Evolutionary conservation across 2,797 vertebrate genomes (phyloP).

Genomic region (Psittacula derbiana): DNA sequence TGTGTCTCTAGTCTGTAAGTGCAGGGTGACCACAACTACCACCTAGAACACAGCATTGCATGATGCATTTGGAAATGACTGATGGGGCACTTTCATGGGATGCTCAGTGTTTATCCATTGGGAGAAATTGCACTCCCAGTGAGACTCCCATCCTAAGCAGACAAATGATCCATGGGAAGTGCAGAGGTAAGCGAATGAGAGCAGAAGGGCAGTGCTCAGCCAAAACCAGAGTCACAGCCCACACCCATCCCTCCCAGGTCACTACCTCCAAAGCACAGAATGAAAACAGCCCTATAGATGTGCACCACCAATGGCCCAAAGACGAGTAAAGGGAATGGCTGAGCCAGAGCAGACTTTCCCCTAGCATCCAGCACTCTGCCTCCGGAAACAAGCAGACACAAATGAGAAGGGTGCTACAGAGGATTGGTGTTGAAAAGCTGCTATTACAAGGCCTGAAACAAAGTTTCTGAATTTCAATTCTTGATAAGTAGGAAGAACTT

Average conservation of each 20-base stretch:
- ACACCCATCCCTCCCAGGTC: not conserved
- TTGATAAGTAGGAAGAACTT: not conserved
- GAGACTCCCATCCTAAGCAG: not conserved
- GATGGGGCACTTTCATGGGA: not conserved
- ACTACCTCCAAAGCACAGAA: not conserved
- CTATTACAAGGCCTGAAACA: not conserved
- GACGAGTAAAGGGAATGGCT: not conserved
- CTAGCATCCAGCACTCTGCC: not conserved
- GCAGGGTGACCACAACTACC: not conserved
- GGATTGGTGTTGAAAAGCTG: not conserved
- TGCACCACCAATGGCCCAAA: not conserved
- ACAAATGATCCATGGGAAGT: not conserved
- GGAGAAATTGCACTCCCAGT: not conserved
- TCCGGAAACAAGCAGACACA: not conserved
- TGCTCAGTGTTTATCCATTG: not conserved
- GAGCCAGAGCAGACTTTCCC: not conserved
- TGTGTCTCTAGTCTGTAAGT: not conserved
- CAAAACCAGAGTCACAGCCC: not conserved
- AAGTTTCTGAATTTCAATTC: not conserved
- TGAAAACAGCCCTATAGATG: not conserved
- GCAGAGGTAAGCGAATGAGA: not conserved
- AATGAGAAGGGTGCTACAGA: not conserved
- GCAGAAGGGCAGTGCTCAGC: not conserved
- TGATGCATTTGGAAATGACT: not conserved
- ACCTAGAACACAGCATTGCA: accelerated